Evolutionary conservation across 2,888 invertebrate genomes (phyloP).

Genomic region (Cabera pusaria): DNA sequence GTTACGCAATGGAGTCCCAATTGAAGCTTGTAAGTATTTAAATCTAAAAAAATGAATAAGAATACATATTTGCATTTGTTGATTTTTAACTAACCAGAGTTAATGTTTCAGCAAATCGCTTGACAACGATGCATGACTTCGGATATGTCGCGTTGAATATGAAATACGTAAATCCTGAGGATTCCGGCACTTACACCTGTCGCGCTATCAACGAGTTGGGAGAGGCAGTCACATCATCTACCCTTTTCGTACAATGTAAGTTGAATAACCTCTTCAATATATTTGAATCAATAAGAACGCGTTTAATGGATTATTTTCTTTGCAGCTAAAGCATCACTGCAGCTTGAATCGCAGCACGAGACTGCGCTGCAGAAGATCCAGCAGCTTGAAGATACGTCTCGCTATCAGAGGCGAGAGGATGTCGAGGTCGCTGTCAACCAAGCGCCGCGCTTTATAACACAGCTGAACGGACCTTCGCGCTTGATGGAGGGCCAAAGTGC

Average conservation of each 20-base stretch:
- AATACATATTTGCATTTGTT: too few relatives aligned
- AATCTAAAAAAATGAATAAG: too few relatives aligned
- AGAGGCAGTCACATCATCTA: slow-evolving; percentile 97
- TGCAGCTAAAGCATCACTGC: slow-evolving; percentile 92
- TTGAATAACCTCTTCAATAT: slow-evolving; percentile 35
- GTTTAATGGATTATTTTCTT: slow-evolving; percentile 21
- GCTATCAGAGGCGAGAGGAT: slow-evolving; percentile 91
- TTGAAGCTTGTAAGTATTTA: slow-evolving; percentile 90
- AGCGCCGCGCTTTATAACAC: slow-evolving; percentile 93
- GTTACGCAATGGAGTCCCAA: slow-evolving; percentile 95
- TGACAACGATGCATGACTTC: slow-evolving; percentile 98
- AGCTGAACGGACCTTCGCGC: slow-evolving; percentile 92
- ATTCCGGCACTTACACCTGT: slow-evolving; percentile 98
- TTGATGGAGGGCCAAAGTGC: slow-evolving; percentile 95
- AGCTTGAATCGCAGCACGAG: slow-evolving; percentile 95
- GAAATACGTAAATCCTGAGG: slow-evolving; percentile 97
- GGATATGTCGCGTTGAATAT: slow-evolving; percentile 98
- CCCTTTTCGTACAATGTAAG: slow-evolving; percentile 93
- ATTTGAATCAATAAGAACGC: too few relatives aligned
- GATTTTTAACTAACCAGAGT: too few relatives aligned
- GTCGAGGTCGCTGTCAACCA: slow-evolving; percentile 91
- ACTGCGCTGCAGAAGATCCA: slow-evolving; percentile 93
- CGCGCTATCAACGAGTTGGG: slow-evolving; percentile 96
- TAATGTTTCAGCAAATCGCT: slow-evolving; percentile 87
- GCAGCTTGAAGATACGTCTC: slow-evolving; percentile 91